Base-by-base conservation (phyloP, 2,888 invertebrate species). In the Cartodere bifasciata region DNA sequence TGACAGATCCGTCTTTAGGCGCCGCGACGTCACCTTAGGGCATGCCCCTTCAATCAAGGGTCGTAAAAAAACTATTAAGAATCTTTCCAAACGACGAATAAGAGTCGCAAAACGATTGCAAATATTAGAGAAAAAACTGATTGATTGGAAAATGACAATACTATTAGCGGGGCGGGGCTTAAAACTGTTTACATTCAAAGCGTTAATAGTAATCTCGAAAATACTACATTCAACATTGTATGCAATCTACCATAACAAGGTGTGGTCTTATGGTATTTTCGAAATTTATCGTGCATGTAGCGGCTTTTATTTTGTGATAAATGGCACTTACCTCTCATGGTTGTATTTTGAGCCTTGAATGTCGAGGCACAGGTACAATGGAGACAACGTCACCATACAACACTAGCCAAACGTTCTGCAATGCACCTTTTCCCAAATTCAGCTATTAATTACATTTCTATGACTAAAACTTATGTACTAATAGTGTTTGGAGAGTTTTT, bases 321-420 rank as follows among this genome's bases (percentile, higher is more conserved):
- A 10, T 9, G 24, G 23, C 36, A 53, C 53, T 41, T 44, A 55
- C 56, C 54, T 55, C 42, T 48, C 52, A 51, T 48, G 46, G 45
- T 52, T 53, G 49, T 45, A 34, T 47, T 47, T 47, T 39, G 44
- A 23, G 43, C 47, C 45, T 46, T 47, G 45, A 40, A 45, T 45
- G 48, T 46, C 43, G 49, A 55, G 49, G 49, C 52, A 52, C 55
- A 53, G 52, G 52, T 58, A 56, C 53, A 58, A 58, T 58, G 57
- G 57, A 58, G 57, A 59, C 55, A 53, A 58, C 60, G 58, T 58
- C 60, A 60, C 55, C 58, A 58, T 43, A 23, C 24, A 25, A 35
- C 24, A 30, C 16, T 26, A 27, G 20, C 30, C 35, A 28, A 14
- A 22, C 6, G 16, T 29, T 29, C 17, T 16, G 16, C 13, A 28